These are phyloP conservation scores for Drosophila parthenogenetica DNA, from an alignment of 2,888 invertebrate genomes.

Conservation along the genomic window DNA sequence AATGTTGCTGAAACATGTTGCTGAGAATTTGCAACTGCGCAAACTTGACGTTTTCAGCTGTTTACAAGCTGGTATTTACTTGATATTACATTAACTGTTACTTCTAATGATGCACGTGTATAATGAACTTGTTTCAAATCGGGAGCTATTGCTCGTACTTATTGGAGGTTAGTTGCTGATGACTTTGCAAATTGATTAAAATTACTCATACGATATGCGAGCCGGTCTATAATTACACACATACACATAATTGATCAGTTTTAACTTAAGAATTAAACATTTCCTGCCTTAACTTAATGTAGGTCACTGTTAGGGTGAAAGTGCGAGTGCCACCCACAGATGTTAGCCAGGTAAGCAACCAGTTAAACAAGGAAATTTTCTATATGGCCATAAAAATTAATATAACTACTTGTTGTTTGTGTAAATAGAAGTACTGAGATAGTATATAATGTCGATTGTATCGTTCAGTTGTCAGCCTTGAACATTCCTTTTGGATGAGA, in stretches of 20 bases:
- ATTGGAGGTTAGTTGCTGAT: conserved; percentile 64
- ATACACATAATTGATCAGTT: conserved; percentile 15
- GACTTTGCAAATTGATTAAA: conserved; percentile 70
- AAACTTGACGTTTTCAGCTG: conserved; percentile 17
- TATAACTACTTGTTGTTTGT: conserved; percentile 5
- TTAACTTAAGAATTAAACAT: conserved; percentile 26
- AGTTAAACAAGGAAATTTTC: conserved; percentile 50
- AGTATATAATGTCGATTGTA: conserved; percentile 1
- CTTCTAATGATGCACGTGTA: conserved; percentile 62
- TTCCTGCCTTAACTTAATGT: conserved; percentile 62
- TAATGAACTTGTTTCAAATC: conserved; percentile 73
- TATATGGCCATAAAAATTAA: conserved; percentile 42
- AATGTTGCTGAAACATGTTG: conserved; percentile 53
- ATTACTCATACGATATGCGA: conserved; percentile 67
- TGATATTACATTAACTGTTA: neutral
- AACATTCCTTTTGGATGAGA: conserved; percentile 32
- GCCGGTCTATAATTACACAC: too few species aligned
- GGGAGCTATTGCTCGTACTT: conserved; percentile 30
- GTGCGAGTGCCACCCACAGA: conserved; percentile 39
- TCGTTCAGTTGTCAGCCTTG: conserved; percentile 23
- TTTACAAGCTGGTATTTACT: conserved; percentile 26
- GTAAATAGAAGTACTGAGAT: neutral
- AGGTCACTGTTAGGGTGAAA: conserved; percentile 72
- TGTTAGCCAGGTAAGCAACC: neutral
- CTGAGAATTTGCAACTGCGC: conserved; percentile 33